Evolutionary conservation across 2,888 invertebrate species (phyloP).

Genomic region (Drosophila suboccidentalis): DNA sequence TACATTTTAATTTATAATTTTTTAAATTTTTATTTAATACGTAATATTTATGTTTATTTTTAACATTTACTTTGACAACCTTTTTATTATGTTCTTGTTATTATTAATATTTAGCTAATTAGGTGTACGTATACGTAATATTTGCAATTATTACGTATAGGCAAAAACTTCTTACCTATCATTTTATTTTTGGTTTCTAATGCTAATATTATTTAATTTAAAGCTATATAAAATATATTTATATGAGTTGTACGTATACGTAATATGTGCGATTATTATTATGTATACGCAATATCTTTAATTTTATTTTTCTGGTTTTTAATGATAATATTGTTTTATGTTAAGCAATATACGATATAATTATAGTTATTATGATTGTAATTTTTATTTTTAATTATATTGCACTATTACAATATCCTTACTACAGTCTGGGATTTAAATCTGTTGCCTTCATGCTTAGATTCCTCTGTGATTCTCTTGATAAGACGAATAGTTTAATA

Average conservation of each 20-base stretch:
- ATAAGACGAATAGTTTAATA: too few relatives aligned
- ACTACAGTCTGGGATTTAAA: not conserved
- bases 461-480: too few relatives aligned
- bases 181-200: not conserved
- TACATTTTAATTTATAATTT: not conserved
- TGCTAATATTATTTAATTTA: not conserved
- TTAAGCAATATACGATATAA: too few relatives aligned
- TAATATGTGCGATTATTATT: not conserved
- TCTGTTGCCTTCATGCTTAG: not conserved
- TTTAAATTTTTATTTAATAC: too few relatives aligned
- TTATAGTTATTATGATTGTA: not conserved
- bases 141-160: not conserved
- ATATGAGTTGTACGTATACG: not conserved
- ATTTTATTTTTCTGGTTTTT: not conserved
- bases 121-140: not conserved
- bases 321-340: not conserved
- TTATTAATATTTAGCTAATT: not conserved
- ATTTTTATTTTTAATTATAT: not conserved
- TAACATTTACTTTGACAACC: too few relatives aligned
- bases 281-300: not conserved
- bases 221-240: not conserved
- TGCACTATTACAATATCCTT: not conserved
- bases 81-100: too few relatives aligned
- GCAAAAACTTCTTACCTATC: too few relatives aligned
- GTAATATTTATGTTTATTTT: too few relatives aligned